Evolutionary conservation across 2,888 invertebrate genomes (phyloP), one percentile per base, ranked within the genome.

Genomic region (Cantharis rustica): DNA sequence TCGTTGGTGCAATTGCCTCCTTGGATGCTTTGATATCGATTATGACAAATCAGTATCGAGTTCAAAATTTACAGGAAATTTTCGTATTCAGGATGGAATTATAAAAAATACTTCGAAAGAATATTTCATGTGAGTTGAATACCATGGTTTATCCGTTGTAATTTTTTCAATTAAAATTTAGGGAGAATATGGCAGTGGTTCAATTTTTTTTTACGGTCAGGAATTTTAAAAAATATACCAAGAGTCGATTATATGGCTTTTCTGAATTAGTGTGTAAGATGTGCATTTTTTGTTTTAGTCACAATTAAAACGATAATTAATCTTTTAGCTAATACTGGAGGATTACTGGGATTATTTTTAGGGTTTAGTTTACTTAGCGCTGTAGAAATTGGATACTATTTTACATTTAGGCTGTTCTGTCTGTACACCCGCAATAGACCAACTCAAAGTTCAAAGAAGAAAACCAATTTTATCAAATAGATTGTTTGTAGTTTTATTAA

Each of bases 291-390:
- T 3, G 11, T 31, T 31, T 31, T 31, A 1, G 10, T n/a, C 1
- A 10, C 13, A 13, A 31, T 31, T 4, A 4, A 3, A 27, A 10
- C 11, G 13, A 31, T 31, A 47, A n/a, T 73, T 77, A 78, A 81
- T 76, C 68, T 90, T 91, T 62, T 88, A 95, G 95, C 95, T 0
- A 95, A 94, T 85, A 94, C 94, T 0, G 95, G 95, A 15, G 96
- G 95, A 0, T 88, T 96, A 2, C 88, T 96, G 10, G 95, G 95
- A 0, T 90, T 96, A 0, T 96, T 95, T 86, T 91, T 95, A 92
- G 95, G 96, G 2, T 95, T 96, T 86, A 95, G 95, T 85, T 92
- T 95, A 83, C 91, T 96, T 85, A 95, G 95, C 77, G 89, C 93
- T 0, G 92, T 95, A 70, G 96, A 96, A 88, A 90, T 95, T 4